Conservation (phyloP, 1,140 invertebrate genomes). For the Campoletis sonorensis region DNA sequence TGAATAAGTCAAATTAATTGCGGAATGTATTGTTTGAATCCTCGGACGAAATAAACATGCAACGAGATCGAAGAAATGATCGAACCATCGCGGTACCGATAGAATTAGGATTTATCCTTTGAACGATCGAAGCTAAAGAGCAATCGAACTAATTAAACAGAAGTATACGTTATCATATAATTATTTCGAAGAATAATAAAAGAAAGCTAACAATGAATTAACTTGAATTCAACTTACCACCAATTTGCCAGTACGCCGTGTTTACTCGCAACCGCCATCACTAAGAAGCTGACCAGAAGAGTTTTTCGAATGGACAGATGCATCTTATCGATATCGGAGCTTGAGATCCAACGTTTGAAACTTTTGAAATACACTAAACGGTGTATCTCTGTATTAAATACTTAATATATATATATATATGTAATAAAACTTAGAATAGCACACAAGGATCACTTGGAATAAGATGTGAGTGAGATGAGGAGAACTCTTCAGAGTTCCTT, state of each 20-base stretch:
- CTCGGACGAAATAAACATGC: no score
- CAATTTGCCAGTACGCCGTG: conserved; percentile 72
- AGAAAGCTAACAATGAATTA: background rate
- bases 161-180: no score
- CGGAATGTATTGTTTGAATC: no score
- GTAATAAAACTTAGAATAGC: background rate
- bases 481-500: background rate
- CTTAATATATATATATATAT: background rate
- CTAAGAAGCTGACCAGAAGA: conserved; percentile 59
- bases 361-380: background rate
- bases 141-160: no score
- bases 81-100: no score
- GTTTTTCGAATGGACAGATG: conserved; percentile 5
- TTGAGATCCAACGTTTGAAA: background rate
- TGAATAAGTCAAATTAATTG: no score
- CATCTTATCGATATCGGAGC: conserved; percentile 20
- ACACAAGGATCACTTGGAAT: background rate
- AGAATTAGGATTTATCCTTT: no score
- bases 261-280: conserved; percentile 68
- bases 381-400: background rate
- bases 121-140: no score
- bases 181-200: no score
- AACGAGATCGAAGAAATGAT: no score
- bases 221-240: conserved; percentile 68
- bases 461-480: background rate